Base-by-base conservation (phyloP, 2,888 invertebrate genomes). In the Trissonchulus sp. region DNA sequence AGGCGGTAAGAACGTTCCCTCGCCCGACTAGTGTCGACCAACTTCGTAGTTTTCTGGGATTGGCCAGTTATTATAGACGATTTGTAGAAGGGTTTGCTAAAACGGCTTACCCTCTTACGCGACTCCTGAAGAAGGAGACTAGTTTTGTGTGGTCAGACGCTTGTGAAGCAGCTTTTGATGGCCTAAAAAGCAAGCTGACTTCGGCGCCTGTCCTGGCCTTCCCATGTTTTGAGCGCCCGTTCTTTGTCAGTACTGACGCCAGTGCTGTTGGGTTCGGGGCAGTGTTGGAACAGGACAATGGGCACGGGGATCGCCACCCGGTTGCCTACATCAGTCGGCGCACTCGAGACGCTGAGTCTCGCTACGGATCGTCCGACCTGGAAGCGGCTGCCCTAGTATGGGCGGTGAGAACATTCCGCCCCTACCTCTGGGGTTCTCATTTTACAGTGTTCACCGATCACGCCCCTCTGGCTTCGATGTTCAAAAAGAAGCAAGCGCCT, bases 381-480 rank as follows among this genome's bases (percentile, higher is more conserved):
- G 86, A 87, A 78, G 80, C 81, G 0, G 18, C 83, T 30, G 81
- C 81, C 1, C 80, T 83, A 0, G 79, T 84, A 8, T 84, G 80
- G 81, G 82, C 84, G 1, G 75, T 84, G 0, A 68, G 80, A 2
- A 84, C 85, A 76, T 86, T 85, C 74, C 75, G 84, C n/a, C 83
- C 82, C 0, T 87, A 86, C 75, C 78, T 87, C 0, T 84, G 85
- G 65, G 81, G 83, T 0, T 48, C 79, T 3, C 37, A 77, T 0
- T 82, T 85, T 15, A 77, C 76, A 0, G 79, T 87, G 0, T 77
- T 82, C 1, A 86, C 85, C 0, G 87, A 87, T 75, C 87, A 87
- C 74, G 83, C 85, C 75, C 84, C 86, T 0, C 79, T 88, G 38
- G 84, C 85, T 82, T 88, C 86, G 85, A 77, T 88, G 3, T 77